Base-by-base conservation (phyloP, 2,888 invertebrate species). In the Clanis bilineata region DNA sequence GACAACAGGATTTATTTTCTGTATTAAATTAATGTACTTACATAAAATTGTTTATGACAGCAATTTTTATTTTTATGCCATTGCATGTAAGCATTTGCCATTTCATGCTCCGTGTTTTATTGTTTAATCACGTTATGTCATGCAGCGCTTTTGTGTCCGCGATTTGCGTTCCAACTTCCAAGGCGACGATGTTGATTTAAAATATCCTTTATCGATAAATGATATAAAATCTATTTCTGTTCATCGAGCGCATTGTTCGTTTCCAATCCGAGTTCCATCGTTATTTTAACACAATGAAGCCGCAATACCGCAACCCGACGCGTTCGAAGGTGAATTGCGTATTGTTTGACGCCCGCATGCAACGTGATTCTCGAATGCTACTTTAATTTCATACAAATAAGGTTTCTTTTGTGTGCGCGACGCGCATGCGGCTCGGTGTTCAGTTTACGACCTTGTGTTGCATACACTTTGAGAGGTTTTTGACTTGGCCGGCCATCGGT, bases 301-400 rank as follows among this genome's bases (percentile, higher is more conserved):
- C 90, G 91, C 91, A 89, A 90, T 85, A 90, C 91, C 91, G 90
- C 91, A 91, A 92, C 89, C 79, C 88, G 87, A 88, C 86, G 87
- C 89, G 88, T 82, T 85, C 88, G 91, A 89, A 91, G 90, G 90
- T 90, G 91, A 91, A 92, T 92, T 91, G 90, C 90, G 90, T 90
- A 91, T 92, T 92, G 91, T 92, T 91, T 82, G 85, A 79, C 78
- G 83, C 89, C 86, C 90, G 90, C 85, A 86, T 88, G 75, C 85
- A 79, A 79, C 83, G 82, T 82, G 82, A 85, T 89, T 88, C 85
- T 83, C 83, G 84, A 90, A 90, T 88, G 85, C 82, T 81, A 85
- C 88, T 88, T 86, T 88, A 87, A 85, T 81, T 80, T 83, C 81
- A 77, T 76, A 76, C 74, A 74, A 80, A 82, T 90, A 90, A 88